Evolutionary conservation across 2,888 invertebrate species (phyloP).

Genomic region (Lordiphosa andalusiaca): DNA sequence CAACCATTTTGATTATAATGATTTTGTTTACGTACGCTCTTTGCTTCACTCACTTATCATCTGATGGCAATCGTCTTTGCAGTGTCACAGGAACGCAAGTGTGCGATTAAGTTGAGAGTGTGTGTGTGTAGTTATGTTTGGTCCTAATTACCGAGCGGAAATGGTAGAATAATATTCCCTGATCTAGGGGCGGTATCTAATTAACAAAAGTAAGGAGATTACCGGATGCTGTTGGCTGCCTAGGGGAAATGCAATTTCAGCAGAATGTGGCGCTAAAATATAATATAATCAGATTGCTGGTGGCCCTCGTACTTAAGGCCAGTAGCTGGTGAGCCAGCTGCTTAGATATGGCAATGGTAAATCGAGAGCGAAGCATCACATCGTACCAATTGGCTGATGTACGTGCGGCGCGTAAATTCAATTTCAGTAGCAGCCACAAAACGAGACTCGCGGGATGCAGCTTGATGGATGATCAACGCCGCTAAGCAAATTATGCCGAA

Average conservation of each 20-base stretch:
- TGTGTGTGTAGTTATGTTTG: constrained; percentile 21
- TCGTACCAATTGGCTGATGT: constrained; percentile 78
- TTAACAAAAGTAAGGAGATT: not conserved
- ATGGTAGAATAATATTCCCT: constrained; percentile 23
- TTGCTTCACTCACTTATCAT: constrained; percentile 14
- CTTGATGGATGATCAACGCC: constrained; percentile 68
- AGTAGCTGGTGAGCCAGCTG: constrained; percentile 52
- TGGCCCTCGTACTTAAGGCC: constrained; percentile 40
- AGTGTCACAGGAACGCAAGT: constrained; percentile 2
- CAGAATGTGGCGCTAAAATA: constrained; percentile 56
- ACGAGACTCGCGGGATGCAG: constrained; percentile 23
- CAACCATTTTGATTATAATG: constrained; percentile 59
- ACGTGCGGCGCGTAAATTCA: constrained; percentile 79
- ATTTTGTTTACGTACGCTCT: constrained; percentile 25
- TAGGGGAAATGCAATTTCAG: constrained; percentile 51
- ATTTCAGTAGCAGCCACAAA: constrained; percentile 69
- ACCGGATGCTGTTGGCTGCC: constrained; percentile 12
- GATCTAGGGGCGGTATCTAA: constrained; percentile 3
- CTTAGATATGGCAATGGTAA: constrained; percentile 36
- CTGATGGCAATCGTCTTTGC: constrained; percentile 33
- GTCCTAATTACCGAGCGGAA: constrained; percentile 62
- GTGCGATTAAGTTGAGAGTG: constrained; percentile 18
- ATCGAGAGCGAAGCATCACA: constrained; percentile 37
- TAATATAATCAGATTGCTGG: constrained; percentile 45
- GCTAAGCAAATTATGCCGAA: constrained; percentile 76